Evolutionary conservation across 2,113 vertebrate species (phyloP).

Genomic region (Garra rufa): DNA sequence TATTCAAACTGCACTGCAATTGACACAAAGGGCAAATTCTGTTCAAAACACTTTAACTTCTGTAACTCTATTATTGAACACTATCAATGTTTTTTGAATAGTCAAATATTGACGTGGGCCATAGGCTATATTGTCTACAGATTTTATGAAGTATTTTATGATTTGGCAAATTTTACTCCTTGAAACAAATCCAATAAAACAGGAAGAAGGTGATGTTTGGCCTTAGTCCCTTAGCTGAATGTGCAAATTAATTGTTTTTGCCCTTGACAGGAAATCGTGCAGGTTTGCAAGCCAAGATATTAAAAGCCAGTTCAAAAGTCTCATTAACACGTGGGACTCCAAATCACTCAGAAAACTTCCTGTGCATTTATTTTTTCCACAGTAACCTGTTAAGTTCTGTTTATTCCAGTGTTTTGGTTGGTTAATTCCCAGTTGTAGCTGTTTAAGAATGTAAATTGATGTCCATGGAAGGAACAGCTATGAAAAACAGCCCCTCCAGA

Average conservation of each 20-base stretch:
- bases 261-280: conserved; percentile 24
- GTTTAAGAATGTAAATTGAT: neutral
- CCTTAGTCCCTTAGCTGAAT: neutral
- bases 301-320: conserved; percentile 13
- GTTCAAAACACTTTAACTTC: neutral
- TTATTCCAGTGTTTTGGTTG: neutral
- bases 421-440: conserved; percentile 13
- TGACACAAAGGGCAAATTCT: neutral
- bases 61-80: neutral
- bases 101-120: neutral
- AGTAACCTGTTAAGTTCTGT: neutral
- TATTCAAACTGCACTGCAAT: neutral
- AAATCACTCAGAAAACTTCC: neutral
- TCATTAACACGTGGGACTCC: conserved; percentile 12
- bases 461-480: neutral
- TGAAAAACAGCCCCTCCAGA: neutral
- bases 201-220: neutral
- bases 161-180: neutral
- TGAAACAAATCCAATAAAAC: neutral
- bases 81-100: neutral
- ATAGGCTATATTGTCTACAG: neutral
- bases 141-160: neutral
- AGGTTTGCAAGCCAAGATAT: conserved; percentile 24
- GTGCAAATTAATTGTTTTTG: neutral
- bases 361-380: conserved; percentile 2